Conservation (phyloP, 1,140 invertebrate species). For the Vanessa tameamea region DNA sequence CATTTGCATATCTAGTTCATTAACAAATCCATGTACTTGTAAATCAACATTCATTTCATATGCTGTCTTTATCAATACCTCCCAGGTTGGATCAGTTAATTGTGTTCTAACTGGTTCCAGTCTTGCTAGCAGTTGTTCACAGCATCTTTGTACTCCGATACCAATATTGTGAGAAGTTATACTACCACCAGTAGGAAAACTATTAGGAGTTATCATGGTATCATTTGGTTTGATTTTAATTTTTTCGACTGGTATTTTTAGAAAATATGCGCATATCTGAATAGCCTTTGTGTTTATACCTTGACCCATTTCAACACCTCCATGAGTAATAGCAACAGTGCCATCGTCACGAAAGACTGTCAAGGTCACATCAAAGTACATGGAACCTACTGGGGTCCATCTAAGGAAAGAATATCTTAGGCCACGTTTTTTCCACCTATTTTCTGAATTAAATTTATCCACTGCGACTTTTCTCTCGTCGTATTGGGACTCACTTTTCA, state of each 20-base stretch:
- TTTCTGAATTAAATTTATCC: constrained; percentile 83
- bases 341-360: constrained; percentile 88
- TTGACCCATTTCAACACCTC: constrained; percentile 92
- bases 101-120: constrained; percentile 80
- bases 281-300: constrained; percentile 88
- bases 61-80: constrained; percentile 81
- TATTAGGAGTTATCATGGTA: constrained; percentile 83
- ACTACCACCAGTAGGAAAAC: constrained; percentile 83
- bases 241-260: constrained; percentile 85
- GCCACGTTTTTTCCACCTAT: constrained; percentile 90
- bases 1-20: constrained; percentile 66
- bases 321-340: constrained; percentile 87
- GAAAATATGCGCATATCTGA: constrained; percentile 86
- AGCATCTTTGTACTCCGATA: constrained; percentile 48
- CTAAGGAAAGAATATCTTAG: constrained; percentile 84
- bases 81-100: constrained; percentile 83
- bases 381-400: constrained; percentile 80
- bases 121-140: constrained; percentile 76
- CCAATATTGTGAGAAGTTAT: constrained; percentile 52
- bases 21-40: constrained; percentile 82
- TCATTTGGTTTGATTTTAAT: constrained; percentile 85
- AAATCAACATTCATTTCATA: constrained; percentile 82
- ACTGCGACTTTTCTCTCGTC: constrained; percentile 80
- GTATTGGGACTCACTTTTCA: constrained; percentile 83
- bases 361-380: constrained; percentile 83